phyloP scores from a whole-genome alignment of 2,797 vertebrate genomes.

The Carduelis carduelis region DNA sequence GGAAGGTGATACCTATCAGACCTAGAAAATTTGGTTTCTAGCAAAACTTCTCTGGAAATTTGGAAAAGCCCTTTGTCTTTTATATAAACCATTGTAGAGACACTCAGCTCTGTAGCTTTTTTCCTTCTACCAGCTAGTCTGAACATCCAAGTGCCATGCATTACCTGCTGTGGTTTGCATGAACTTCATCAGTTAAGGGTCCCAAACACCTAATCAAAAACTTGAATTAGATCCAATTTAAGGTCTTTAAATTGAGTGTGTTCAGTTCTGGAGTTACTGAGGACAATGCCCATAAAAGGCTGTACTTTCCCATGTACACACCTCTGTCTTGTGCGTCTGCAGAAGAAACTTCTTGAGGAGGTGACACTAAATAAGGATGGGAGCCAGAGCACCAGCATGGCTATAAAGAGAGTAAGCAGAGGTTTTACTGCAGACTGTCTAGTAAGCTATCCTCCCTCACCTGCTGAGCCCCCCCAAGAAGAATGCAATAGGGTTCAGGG shows the following conservation, averaged over 20 bases:
- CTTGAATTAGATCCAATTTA: neutral
- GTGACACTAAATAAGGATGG: neutral
- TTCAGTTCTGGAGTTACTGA: neutral
- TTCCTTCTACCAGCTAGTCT: neutral
- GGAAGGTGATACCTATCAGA: neutral
- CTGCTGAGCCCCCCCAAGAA: neutral
- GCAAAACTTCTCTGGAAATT: neutral
- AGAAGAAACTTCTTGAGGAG: neutral
- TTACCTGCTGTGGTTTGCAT: neutral
- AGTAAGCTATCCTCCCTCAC: neutral
- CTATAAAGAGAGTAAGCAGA: neutral
- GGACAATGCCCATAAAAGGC: neutral
- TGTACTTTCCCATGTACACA: neutral
- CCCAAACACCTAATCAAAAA: neutral
- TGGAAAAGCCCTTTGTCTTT: neutral
- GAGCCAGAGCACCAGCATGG: neutral
- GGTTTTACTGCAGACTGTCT: neutral
- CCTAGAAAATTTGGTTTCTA: neutral
- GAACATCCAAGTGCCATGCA: neutral
- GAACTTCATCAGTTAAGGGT: neutral
- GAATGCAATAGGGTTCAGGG: neutral
- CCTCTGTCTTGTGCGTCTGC: rapidly evolving
- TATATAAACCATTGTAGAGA: neutral
- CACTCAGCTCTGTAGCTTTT: neutral
- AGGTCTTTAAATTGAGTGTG: neutral